Evolutionary conservation across 2,113 vertebrate species (phyloP).

Genomic region (Salvator merianae): DNA sequence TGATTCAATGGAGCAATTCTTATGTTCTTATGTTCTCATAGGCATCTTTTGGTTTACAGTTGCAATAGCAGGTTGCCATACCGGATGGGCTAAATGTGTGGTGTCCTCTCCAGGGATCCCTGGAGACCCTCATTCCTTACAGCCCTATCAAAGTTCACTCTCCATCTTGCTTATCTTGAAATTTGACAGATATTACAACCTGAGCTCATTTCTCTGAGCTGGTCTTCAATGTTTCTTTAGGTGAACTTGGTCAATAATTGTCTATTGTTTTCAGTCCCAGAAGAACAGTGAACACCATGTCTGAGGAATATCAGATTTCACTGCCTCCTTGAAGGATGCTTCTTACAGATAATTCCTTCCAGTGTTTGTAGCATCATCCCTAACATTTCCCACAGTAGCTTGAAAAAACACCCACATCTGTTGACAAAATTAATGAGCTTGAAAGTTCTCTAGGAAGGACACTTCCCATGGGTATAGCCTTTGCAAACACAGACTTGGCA

Average conservation of each 20-base stretch:
- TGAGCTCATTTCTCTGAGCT: neutral
- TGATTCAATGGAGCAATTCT: too few species aligned
- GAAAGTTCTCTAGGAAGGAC: constrained; percentile 23
- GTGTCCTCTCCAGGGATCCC: too few species aligned
- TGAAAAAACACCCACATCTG: constrained; percentile 37
- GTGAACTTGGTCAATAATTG: too few species aligned
- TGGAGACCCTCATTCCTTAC: too few species aligned
- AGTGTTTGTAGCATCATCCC: constrained; percentile 42
- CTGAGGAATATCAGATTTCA: constrained; percentile 44
- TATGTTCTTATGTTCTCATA: too few species aligned
- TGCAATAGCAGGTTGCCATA: too few species aligned
- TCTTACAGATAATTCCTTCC: constrained; percentile 49
- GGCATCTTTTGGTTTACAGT: too few species aligned
- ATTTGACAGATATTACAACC: neutral
- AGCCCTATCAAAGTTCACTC: too few species aligned
- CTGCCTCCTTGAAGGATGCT: neutral
- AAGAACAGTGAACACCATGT: constrained; percentile 30
- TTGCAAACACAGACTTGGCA: neutral
- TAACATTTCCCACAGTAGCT: constrained; percentile 22
- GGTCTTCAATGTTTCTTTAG: neutral
- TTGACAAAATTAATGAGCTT: constrained; percentile 58
- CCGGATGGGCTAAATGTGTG: too few species aligned
- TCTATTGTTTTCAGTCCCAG: constrained; percentile 11
- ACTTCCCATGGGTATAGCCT: constrained; percentile 34
- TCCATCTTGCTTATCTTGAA: too few species aligned